Conservation (phyloP, 2,797 vertebrate genomes). For the Pelodytes ibericus region DNA sequence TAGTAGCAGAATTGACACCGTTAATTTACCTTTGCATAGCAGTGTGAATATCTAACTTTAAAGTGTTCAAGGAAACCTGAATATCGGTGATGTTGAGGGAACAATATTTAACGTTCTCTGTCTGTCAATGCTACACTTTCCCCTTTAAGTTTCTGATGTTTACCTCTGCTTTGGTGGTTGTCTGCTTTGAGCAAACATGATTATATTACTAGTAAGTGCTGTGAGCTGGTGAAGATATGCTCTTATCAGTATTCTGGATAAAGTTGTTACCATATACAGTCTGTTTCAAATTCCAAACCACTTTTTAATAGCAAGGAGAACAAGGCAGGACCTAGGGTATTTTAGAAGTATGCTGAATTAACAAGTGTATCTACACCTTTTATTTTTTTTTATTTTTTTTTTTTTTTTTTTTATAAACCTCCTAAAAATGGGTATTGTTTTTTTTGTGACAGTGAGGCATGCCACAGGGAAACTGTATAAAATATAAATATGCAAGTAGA, state of each 20-base stretch:
- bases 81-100: not conserved
- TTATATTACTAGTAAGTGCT: not conserved
- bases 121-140: not conserved
- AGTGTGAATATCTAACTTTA: too few relatives aligned
- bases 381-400: too few relatives aligned
- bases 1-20: too few relatives aligned
- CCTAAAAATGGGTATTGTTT: too few relatives aligned
- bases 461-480: too few relatives aligned
- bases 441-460: too few relatives aligned
- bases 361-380: too few relatives aligned
- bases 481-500: too few relatives aligned
- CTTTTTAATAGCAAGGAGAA: not conserved
- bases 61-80: not conserved
- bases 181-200: not conserved
- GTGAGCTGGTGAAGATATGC: constrained; percentile 14
- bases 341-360: too few relatives aligned
- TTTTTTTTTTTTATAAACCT: too few relatives aligned
- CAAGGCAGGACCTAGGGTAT: too few relatives aligned
- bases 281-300: not conserved
- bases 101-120: not conserved
- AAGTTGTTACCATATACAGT: constrained; percentile 24
- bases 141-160: not conserved
- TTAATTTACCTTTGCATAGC: too few relatives aligned
- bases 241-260: constrained; percentile 32
- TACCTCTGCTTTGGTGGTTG: not conserved